A percentile compares a stretch with the other conserved stretches of the same genome.
These are phyloP conservation scores for Tenthredo distinguenda DNA, from an alignment of 2,888 invertebrate genomes.

Conservation along the genomic window DNA sequence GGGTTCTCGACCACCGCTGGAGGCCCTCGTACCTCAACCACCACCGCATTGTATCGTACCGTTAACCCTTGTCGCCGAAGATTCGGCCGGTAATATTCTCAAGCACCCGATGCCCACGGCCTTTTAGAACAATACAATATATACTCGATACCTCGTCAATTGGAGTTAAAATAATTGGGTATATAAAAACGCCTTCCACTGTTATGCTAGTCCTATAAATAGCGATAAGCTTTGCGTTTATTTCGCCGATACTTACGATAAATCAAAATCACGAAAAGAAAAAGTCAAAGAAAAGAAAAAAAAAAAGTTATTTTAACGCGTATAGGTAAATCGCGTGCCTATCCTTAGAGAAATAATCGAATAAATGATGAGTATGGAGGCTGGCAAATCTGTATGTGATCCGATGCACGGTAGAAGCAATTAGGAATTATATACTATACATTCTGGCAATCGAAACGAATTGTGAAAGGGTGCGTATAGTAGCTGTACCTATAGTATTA, in stretches of 20 bases:
- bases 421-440: not conserved
- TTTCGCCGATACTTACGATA: not conserved
- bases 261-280: not conserved
- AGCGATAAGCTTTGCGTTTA: conserved; percentile 5
- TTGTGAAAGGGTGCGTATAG: not conserved
- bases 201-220: not conserved
- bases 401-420: not conserved
- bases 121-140: conserved; percentile 69
- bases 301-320: not conserved
- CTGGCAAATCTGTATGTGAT: not conserved
- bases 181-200: conserved; percentile 32
- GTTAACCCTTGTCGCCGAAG: conserved; percentile 84
- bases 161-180: not conserved
- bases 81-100: conserved; percentile 84
- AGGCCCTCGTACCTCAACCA: conserved; percentile 73
- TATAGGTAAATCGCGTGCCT: not conserved
- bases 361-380: not conserved
- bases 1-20: conserved; percentile 71
- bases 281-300: not conserved
- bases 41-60: conserved; percentile 71
- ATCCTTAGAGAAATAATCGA: not conserved
- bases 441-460: not conserved
- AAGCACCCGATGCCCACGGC: conserved; percentile 82
- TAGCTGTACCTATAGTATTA: not conserved
- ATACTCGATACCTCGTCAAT: not conserved